Conservation (phyloP, 2,888 invertebrate genomes). For the Caenorhabditis plicata region DNA sequence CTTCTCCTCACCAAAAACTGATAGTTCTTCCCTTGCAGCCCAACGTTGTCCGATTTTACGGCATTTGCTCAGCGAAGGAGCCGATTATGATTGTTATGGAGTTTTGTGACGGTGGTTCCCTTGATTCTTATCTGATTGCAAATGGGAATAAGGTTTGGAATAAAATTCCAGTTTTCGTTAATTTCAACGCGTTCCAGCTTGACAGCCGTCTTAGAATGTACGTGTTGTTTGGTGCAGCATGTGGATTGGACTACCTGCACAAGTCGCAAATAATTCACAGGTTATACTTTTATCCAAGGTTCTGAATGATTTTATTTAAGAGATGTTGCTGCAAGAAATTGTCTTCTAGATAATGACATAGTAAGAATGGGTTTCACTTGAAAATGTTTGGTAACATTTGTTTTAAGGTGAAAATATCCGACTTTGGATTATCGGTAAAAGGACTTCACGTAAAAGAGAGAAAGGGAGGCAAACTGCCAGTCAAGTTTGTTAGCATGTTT, state of each 20-base stretch:
- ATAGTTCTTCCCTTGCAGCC: conserved; percentile 7
- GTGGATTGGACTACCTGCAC: conserved; percentile 40
- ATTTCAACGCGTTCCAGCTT: no score
- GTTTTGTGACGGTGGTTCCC: conserved; percentile 22
- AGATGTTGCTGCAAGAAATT: conserved; percentile 33
- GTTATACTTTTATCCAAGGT: background rate
- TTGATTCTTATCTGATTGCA: conserved; percentile 16
- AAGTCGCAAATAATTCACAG: conserved; percentile 31
- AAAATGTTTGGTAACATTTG: no score
- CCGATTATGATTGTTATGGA: conserved; percentile 50
- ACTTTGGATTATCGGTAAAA: conserved; percentile 42
- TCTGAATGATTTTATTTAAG: background rate
- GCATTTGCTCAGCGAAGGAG: conserved; percentile 71
- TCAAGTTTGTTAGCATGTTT: conserved; percentile 5
- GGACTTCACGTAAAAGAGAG: conserved; percentile 20
- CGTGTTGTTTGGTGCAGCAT: conserved; percentile 34
- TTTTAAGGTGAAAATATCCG: conserved; percentile 36
- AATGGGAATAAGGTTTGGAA: conserved; percentile 5
- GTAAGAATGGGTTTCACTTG: background rate
- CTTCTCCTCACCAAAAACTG: conserved; percentile 16
- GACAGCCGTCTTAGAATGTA: no score
- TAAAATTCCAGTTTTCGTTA: no score
- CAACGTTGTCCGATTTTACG: conserved; percentile 89
- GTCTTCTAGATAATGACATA: conserved; percentile 12
- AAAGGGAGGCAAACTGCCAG: conserved; percentile 20